phyloP scores from a whole-genome alignment of 2,113 vertebrate species.

The Lipophrys pholis region DNA sequence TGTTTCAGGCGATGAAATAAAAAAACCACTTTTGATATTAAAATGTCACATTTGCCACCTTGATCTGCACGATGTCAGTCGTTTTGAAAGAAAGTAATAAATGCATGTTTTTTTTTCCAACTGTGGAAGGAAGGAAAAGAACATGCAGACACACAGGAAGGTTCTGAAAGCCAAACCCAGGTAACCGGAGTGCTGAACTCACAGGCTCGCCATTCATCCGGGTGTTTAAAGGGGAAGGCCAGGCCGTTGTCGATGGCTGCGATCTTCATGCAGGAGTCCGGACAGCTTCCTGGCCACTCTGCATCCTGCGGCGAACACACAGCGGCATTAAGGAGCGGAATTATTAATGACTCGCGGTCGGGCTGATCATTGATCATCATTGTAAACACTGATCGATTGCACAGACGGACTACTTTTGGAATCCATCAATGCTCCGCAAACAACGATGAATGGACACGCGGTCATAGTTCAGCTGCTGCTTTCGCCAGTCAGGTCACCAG shows the following conservation, averaged over 20 bases:
- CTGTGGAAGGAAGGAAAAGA: too few relatives aligned
- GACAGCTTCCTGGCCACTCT: constrained; percentile 73
- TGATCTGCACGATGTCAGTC: too few relatives aligned
- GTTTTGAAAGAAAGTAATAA: too few relatives aligned
- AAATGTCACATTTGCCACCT: too few relatives aligned
- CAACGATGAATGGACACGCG: constrained; percentile 20
- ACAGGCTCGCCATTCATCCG: constrained; percentile 93
- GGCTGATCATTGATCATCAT: constrained; percentile 32
- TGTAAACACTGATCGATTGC: constrained; percentile 35
- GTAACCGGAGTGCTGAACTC: constrained; percentile 19
- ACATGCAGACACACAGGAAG: too few relatives aligned
- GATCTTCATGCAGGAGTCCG: constrained; percentile 86
- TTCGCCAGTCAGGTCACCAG: constrained; percentile 1
- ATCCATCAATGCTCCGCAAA: constrained; percentile 5
- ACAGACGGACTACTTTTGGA: constrained; percentile 32
- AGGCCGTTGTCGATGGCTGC: constrained; percentile 98
- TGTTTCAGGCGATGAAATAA: too few relatives aligned
- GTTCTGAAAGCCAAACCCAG: too few relatives aligned
- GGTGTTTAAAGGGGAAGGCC: constrained; percentile 98
- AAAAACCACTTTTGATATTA: too few relatives aligned
- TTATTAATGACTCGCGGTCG: constrained; percentile 11
- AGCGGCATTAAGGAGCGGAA: neutral
- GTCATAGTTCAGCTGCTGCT: neutral
- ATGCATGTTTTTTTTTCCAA: too few relatives aligned
- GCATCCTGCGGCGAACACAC: constrained; percentile 76